These are phyloP conservation scores for Polyodon spathula DNA, from an alignment of 2,113 vertebrate genomes.

Conservation along the genomic window DNA sequence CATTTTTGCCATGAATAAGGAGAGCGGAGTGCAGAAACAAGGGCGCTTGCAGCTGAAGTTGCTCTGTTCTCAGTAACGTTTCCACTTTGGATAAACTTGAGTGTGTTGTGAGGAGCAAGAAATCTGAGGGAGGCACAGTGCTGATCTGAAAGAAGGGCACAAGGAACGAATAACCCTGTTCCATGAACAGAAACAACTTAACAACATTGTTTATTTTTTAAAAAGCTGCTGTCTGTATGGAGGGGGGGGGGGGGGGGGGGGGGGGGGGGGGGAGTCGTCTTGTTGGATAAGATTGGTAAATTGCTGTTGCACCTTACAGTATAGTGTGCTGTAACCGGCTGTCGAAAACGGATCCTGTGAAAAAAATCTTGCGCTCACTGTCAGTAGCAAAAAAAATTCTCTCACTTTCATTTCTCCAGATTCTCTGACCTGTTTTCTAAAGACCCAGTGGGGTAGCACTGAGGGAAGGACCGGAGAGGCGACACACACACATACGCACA, in stretches of 20 bases:
- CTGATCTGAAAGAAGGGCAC: constrained; percentile 13
- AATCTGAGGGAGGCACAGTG: constrained; percentile 10
- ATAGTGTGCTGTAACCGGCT: too few relatives aligned
- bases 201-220: constrained; percentile 9
- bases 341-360: too few relatives aligned
- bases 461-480: constrained; percentile 3
- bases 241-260: too few relatives aligned
- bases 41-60: constrained; percentile 44
- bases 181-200: constrained; percentile 11
- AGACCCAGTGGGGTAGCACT: constrained; percentile 4
- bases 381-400: too few relatives aligned
- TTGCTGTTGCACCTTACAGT: too few relatives aligned
- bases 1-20: constrained; percentile 37
- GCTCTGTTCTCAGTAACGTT: constrained; percentile 43
- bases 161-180: constrained; percentile 11
- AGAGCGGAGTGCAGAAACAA: constrained; percentile 22
- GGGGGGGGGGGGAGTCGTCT: too few relatives aligned
- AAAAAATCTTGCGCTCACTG: too few relatives aligned
- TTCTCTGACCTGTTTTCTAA: not conserved
- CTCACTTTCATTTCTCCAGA: constrained; percentile 18
- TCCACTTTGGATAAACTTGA: constrained; percentile 29
- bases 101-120: constrained; percentile 17
- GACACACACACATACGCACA: constrained; percentile 3
- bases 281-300: too few relatives aligned
- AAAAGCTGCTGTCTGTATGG: constrained; percentile 2